These are phyloP conservation scores for Cervus canadensis DNA, from an alignment of 2,113 vertebrate genomes.

Conservation along the genomic window DNA sequence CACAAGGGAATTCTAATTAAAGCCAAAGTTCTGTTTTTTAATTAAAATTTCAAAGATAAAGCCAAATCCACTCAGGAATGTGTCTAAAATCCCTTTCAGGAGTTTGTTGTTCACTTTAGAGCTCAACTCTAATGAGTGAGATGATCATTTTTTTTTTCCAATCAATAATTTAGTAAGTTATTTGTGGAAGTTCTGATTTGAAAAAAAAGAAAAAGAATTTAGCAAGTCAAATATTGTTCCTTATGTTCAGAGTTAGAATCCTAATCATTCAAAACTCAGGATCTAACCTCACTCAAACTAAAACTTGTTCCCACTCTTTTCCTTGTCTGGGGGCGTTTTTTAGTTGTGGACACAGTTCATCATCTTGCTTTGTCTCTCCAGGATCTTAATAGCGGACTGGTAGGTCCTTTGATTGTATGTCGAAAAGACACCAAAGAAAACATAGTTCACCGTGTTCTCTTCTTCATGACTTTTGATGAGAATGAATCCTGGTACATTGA, in stretches of 20 bases:
- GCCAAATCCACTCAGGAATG: background rate
- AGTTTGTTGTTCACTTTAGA: background rate
- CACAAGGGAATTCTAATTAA: background rate
- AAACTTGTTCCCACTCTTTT: background rate
- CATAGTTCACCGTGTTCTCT: conserved; percentile 81
- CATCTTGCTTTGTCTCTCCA: conserved; percentile 43
- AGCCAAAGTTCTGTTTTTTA: background rate
- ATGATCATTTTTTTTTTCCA: background rate
- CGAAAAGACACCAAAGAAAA: conserved; percentile 62
- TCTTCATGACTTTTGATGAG: conserved; percentile 86
- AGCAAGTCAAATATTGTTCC: background rate
- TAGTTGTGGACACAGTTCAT: background rate
- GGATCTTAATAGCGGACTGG: conserved; percentile 86
- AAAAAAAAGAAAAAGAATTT: background rate
- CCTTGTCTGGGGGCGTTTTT: background rate
- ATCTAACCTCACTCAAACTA: background rate
- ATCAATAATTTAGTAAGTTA: background rate
- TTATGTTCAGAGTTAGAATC: background rate
- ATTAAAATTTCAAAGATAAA: conserved; percentile 5
- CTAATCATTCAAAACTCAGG: background rate
- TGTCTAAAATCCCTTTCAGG: background rate
- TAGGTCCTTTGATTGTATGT: conserved; percentile 84
- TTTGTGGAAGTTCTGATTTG: background rate
- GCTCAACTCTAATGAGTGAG: background rate
- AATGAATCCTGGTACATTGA: conserved; percentile 87